Evolutionary conservation across 2,888 invertebrate species (phyloP).

Genomic region (Ceriagrion tenellum): DNA sequence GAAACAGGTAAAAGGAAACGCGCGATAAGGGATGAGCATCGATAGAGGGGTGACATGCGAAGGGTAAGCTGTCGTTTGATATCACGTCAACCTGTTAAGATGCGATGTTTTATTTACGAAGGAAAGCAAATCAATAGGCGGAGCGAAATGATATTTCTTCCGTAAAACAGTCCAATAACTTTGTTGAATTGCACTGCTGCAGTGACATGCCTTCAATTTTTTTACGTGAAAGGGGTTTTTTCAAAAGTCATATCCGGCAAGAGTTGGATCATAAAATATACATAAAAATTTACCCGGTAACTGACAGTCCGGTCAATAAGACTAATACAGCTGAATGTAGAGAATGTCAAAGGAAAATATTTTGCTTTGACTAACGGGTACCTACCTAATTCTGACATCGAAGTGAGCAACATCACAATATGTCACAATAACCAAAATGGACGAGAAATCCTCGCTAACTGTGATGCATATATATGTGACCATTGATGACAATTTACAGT

Average conservation of each 20-base stretch:
- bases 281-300: neutral
- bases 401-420: too few species aligned
- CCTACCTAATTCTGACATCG: too few species aligned
- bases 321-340: neutral
- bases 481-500: too few species aligned
- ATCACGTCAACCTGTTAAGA: slow-evolving; percentile 45
- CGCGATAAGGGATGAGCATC: slow-evolving; percentile 9
- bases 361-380: too few species aligned
- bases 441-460: too few species aligned
- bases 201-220: neutral
- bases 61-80: slow-evolving; percentile 45
- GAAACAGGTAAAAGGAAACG: slow-evolving; percentile 54
- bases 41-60: slow-evolving; percentile 26
- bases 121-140: slow-evolving; percentile 31
- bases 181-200: neutral
- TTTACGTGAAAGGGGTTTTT: too few species aligned
- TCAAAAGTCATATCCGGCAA: too few species aligned
- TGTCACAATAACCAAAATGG: too few species aligned
- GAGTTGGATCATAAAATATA: too few species aligned
- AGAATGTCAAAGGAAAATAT: neutral
- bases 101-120: slow-evolving; percentile 27
- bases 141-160: neutral
- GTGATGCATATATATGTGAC: too few species aligned
- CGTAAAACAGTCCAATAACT: neutral
- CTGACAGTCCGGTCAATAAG: neutral